Conservation (phyloP, 2,113 vertebrate genomes). For the Ameiurus melas region DNA sequence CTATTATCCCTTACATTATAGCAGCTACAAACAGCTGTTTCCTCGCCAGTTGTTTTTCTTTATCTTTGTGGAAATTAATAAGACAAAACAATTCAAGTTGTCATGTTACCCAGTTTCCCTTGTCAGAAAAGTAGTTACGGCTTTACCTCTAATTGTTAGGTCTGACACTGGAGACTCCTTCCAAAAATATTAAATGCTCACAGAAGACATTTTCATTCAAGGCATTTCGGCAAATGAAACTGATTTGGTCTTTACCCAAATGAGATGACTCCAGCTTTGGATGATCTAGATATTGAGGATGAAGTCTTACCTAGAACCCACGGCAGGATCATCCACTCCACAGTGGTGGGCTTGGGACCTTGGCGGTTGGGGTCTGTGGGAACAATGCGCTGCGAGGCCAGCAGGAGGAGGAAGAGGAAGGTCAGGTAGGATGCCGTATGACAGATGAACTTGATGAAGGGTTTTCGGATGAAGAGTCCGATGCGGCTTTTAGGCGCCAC, state of each 20-base stretch:
- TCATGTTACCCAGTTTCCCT: not conserved
- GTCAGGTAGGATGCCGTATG: constrained; percentile 98
- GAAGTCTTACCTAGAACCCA: constrained; percentile 90
- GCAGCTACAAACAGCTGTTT: not conserved
- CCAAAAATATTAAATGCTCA: not conserved
- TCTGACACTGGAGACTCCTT: not conserved
- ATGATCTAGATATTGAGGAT: not conserved
- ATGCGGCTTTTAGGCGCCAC: constrained; percentile 89
- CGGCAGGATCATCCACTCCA: constrained; percentile 99
- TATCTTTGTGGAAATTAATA: no score
- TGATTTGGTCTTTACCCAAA: not conserved
- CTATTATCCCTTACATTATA: not conserved
- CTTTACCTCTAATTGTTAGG: not conserved
- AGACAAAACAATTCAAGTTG: not conserved
- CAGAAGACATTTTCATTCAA: not conserved
- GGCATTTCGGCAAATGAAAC: not conserved
- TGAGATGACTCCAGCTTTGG: no score
- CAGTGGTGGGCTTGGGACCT: constrained; percentile 84
- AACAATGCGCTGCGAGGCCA: constrained; percentile 92
- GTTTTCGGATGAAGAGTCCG: constrained; percentile 93
- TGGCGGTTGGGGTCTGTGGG: constrained; percentile 75
- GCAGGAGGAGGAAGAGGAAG: constrained; percentile 91
- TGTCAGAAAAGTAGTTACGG: not conserved
- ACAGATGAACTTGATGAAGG: constrained; percentile 99
- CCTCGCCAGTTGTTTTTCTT: not conserved